Evolutionary conservation across 2,888 invertebrate species (phyloP).

Genomic region (Sphaerolaimus hirsutus): DNA sequence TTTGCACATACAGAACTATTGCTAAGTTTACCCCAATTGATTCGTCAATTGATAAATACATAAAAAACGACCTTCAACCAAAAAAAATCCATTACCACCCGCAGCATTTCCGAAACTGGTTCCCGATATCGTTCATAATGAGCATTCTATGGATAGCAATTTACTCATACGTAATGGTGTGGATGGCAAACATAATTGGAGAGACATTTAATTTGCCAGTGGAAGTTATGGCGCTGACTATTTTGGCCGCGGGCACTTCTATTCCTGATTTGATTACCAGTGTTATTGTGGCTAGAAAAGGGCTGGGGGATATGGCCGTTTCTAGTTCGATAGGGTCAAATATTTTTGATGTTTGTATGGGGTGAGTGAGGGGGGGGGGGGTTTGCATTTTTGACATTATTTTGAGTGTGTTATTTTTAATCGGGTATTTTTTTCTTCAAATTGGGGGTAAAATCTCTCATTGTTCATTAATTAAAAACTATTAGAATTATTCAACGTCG

Average conservation of each 20-base stretch:
- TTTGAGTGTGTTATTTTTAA: too few species aligned
- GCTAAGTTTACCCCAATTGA: too few species aligned
- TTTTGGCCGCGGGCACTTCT: conserved; percentile 84
- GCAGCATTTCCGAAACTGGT: conserved; percentile 31
- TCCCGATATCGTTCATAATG: conserved; percentile 25
- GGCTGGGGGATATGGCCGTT: conserved; percentile 96
- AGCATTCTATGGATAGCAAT: conserved; percentile 28
- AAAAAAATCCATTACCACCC: conserved; percentile 37
- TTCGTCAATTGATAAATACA: too few species aligned
- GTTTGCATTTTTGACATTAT: too few species aligned
- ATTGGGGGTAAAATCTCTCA: too few species aligned
- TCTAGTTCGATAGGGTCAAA: conserved; percentile 95
- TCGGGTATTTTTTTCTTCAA: too few species aligned
- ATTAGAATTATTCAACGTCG: too few species aligned
- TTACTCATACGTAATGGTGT: conserved; percentile 88
- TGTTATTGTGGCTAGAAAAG: conserved; percentile 89
- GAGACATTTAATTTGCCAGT: conserved; percentile 66
- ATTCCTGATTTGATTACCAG: conserved; percentile 95
- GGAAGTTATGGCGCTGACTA: conserved; percentile 80
- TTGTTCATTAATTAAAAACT: too few species aligned
- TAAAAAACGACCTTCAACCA: too few species aligned
- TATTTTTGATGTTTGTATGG: conserved; percentile 95
- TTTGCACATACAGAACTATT: too few species aligned
- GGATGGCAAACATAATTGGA: conserved; percentile 90
- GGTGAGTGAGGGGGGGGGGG: conserved; percentile 39